Conservation (phyloP, 2,797 vertebrate genomes). For the Lemur catta region DNA sequence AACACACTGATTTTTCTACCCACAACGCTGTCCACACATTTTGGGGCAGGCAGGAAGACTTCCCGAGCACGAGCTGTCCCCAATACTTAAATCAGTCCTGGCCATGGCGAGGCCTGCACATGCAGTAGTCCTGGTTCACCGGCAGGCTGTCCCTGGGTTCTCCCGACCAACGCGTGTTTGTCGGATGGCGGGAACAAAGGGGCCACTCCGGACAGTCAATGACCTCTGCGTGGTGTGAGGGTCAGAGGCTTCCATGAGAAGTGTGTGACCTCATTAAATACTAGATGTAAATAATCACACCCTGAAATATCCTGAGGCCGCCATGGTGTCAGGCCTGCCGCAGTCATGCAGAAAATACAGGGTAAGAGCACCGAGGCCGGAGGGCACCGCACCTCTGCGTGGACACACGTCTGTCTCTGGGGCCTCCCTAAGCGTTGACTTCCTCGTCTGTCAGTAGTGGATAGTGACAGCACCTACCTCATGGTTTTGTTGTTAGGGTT, state of each 20-base stretch:
- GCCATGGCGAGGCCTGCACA: too few species aligned
- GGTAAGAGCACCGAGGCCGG: fast-evolving
- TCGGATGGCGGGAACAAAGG: not conserved
- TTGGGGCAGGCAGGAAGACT: not conserved
- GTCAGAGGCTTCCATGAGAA: not conserved
- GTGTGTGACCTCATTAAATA: not conserved
- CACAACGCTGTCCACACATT: not conserved
- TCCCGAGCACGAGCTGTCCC: not conserved
- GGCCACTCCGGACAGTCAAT: not conserved
- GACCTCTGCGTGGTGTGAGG: not conserved
- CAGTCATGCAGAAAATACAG: not conserved
- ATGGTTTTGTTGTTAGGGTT: not conserved
- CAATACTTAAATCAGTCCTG: not conserved
- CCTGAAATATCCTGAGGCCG: not conserved
- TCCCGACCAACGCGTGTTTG: not conserved
- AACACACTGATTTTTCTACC: not conserved
- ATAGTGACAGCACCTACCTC: not conserved
- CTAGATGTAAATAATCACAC: not conserved
- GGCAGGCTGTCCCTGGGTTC: too few species aligned
- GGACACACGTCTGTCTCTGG: fast-evolving
- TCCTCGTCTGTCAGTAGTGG: not conserved
- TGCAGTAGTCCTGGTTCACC: not conserved
- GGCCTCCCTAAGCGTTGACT: not conserved
- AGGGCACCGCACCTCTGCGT: fast-evolving
- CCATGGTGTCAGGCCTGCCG: not conserved